Evolutionary conservation across 2,888 invertebrate species (phyloP).

Genomic region (Parnassius smintheus): DNA sequence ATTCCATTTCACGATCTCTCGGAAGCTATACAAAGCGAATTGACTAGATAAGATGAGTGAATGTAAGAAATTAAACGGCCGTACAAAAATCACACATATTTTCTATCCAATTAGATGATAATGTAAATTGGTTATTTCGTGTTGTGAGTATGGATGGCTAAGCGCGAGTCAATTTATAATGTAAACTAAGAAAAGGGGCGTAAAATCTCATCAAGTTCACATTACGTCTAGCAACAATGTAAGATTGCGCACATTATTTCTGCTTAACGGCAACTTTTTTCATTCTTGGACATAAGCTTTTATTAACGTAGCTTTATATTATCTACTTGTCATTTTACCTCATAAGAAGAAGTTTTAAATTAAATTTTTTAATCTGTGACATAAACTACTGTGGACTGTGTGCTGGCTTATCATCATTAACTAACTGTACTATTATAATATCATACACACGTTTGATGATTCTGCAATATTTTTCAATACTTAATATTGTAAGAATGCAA

Average conservation of each 20-base stretch:
- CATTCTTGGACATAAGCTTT: constrained; percentile 12
- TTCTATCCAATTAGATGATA: constrained; percentile 19
- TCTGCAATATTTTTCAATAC: too few species aligned
- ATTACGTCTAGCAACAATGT: constrained; percentile 22
- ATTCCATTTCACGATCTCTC: constrained; percentile 6
- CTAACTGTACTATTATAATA: too few species aligned
- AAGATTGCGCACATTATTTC: constrained; percentile 18
- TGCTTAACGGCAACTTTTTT: constrained; percentile 14
- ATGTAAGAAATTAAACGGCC: constrained; percentile 11
- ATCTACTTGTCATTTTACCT: neutral
- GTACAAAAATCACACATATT: constrained; percentile 22
- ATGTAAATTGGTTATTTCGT: constrained; percentile 3
- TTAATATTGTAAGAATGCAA: too few species aligned
- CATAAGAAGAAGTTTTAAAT: constrained; percentile 12
- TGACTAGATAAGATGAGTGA: constrained; percentile 16
- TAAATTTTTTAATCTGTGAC: neutral
- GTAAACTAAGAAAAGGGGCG: constrained; percentile 15
- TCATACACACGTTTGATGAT: too few species aligned
- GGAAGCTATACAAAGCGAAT: constrained; percentile 20
- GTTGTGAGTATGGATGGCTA: neutral
- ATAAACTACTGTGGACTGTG: neutral
- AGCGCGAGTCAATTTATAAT: constrained; percentile 16
- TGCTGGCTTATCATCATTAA: too few species aligned
- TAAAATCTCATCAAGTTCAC: constrained; percentile 22
- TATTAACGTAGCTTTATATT: constrained; percentile 15